These are phyloP conservation scores for Danio albolineatus DNA, from an alignment of 2,797 vertebrate species.

Conservation along the genomic window DNA sequence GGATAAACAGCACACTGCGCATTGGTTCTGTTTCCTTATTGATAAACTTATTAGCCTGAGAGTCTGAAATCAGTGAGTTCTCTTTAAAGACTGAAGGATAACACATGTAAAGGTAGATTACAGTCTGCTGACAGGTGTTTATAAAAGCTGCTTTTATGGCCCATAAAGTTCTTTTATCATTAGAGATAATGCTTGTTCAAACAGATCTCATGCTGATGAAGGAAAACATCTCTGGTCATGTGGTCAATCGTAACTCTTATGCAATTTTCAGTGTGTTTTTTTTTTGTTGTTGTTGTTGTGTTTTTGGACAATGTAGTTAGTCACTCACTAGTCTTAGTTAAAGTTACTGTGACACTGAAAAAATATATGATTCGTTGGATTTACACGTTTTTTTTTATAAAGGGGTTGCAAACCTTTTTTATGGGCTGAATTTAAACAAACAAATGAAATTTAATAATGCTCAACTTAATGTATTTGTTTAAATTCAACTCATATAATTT, in stretches of 20 bases:
- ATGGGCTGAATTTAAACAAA: no score
- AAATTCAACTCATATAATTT: no score
- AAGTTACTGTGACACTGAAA: no score
- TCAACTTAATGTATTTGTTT: no score
- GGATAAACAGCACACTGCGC: not conserved
- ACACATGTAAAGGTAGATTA: slow-evolving; percentile 4
- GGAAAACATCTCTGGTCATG: not conserved
- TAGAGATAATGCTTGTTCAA: not conserved
- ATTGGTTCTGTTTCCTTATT: not conserved
- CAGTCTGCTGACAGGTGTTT: not conserved
- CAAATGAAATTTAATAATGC: no score
- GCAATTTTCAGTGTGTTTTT: not conserved
- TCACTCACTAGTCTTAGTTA: no score
- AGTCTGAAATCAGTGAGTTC: not conserved
- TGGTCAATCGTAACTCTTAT: not conserved
- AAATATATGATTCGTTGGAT: no score
- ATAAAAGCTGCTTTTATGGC: slow-evolving; percentile 29
- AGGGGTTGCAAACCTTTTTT: no score
- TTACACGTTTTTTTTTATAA: no score
- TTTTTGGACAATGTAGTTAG: no score
- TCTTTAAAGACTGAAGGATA: not conserved
- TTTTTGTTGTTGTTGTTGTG: no score
- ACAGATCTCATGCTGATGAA: slow-evolving; percentile 21
- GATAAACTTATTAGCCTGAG: not conserved
- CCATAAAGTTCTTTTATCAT: slow-evolving; percentile 10